Evolutionary conservation across 1,140 invertebrate genomes (phyloP), one percentile per base, ranked within the genome.

Genomic region (Drosophila melanica): DNA sequence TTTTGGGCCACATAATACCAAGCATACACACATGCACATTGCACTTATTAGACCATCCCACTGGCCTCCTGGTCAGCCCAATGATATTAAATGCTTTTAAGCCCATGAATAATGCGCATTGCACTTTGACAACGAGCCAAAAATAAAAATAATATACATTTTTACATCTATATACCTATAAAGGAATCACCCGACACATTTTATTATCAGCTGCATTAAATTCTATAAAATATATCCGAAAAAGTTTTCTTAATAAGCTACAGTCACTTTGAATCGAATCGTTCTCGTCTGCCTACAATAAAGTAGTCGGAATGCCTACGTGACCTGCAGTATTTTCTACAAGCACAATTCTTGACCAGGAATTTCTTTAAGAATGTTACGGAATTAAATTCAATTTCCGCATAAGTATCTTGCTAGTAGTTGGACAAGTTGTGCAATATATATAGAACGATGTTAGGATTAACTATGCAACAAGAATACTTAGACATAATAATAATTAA

Each of bases 201-300:
- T 85, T 85, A 84, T 79, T 84, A 85, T 85, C 81, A 81, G 81
- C 70, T 66, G 77, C 81, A 80, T 85, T 85, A 85, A 81, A 86
- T 85, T 85, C 76, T 64, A 80, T 77, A 86, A 81, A 85, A 86
- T 85, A 85, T 85, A 68, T 75, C 33, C 57, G 68, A 30, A 69
- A 67, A 80, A 85, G 51, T 86, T 86, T 72, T 45, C 35, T 6
- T 59, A 59, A 67, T 59, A 45, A 42, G 54, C 27, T 18, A 4
- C 41, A 53, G 37, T 65, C 27, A 7, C 27, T 27, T 27, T 27
- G 27, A 6, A 27, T 55, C 39, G 11, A 53, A 77, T 51, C 73
- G 72, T 66, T 37, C 30, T 55, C 68, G 75, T 76, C 76, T 62
- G 69, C 48, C 62, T 47, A 64, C 57, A 37, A 70, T 64, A 70